Conservation (phyloP, 2,797 vertebrate genomes). For the Malacoctenus gilli region DNA sequence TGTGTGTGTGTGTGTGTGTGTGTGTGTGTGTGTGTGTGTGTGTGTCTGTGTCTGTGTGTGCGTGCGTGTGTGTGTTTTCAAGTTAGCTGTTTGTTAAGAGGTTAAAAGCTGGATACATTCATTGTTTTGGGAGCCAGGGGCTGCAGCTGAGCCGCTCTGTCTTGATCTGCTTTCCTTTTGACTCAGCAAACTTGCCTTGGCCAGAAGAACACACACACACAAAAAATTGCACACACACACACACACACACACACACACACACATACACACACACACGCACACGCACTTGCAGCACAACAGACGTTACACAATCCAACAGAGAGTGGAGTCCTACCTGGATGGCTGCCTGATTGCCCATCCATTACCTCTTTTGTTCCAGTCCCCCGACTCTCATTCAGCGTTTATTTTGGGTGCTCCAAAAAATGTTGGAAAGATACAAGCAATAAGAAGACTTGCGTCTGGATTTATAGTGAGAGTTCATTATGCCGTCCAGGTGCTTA, state of each 20-base stretch:
- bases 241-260: too few species aligned
- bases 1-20: conserved; percentile 20
- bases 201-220: too few species aligned
- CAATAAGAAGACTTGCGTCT: too few species aligned
- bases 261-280: conserved; percentile 31
- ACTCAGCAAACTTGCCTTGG: too few species aligned
- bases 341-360: conserved; percentile 39
- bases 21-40: conserved; percentile 14
- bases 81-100: too few species aligned
- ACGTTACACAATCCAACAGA: conserved; percentile 55
- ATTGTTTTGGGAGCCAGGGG: conserved; percentile 71
- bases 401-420: too few species aligned
- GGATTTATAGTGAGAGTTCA: too few species aligned
- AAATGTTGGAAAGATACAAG: too few species aligned
- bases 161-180: too few species aligned
- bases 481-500: too few species aligned
- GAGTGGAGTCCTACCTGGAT: conserved; percentile 32
- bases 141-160: conserved; percentile 61
- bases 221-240: too few species aligned
- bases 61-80: conserved; percentile 17
- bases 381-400: conserved; percentile 5
- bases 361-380: conserved; percentile 27
- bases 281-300: conserved; percentile 37
- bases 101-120: conserved; percentile 64
- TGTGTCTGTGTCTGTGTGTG: conserved; percentile 10